Base-by-base conservation (phyloP, 2,797 vertebrate species). In the Amazona finschi region DNA sequence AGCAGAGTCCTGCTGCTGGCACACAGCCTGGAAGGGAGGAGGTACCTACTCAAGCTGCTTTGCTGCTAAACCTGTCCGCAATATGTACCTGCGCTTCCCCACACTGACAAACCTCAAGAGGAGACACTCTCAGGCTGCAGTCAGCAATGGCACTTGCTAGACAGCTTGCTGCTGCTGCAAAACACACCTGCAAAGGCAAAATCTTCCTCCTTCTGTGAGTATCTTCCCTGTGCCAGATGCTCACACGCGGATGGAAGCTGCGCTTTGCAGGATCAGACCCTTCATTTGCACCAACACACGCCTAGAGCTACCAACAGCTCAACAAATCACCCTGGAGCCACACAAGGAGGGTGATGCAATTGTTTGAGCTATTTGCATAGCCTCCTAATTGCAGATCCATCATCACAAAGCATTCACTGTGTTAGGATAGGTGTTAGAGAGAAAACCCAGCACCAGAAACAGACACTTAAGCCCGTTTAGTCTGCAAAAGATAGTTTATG, bases 291-390 rank as follows among this genome's bases (percentile, higher is more conserved):
- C 0, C 0, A 36, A 30, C 39, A 44, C 24, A 4, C 5, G 39
- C 57, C 22, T 13, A 0, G 19, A 8, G 20, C 73, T 15, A 38
- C 18, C 87, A 58, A 33, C 69, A n/a, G 31, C n/a, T 28, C 87
- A 61, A 77, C 61, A 79, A 47, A 87, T 62, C 84, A 61, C 65
- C 24, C 69, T 7, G 6, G 28, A 85, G 52, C 70, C 83, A 81
- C 36, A 52, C 55, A 5, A 41, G 44, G 44, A 91, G 52, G 65
- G 57, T 64, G 90, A 89, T 73, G 88, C 82, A 90, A 94, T 89
- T 65, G 66, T 87, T 77, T 66, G 5, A 74, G 91, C 88, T 78
- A 28, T 85, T 94, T 91, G 71, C 85, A 94, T 73, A 44, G 87
- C 60, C 73, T 87, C 55, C 0, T 82, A 60, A 94, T 70, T 57